Conservation (phyloP, 2,888 invertebrate genomes). For the Pteria penguin region DNA sequence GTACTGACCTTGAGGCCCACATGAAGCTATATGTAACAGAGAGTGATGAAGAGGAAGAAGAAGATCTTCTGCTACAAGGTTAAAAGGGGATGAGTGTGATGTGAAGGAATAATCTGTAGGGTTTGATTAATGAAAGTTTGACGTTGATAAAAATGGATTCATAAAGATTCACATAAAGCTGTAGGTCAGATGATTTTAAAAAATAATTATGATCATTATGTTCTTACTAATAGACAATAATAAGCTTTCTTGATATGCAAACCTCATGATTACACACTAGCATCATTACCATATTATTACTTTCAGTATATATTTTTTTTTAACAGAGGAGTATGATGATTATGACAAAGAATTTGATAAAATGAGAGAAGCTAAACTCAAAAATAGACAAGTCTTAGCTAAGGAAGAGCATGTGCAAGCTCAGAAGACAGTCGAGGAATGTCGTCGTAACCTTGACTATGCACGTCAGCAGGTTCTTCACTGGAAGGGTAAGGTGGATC, state of each 20-base stretch:
- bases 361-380: constrained; percentile 78
- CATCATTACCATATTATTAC: too few species aligned
- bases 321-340: constrained; percentile 78
- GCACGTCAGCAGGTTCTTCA: constrained; percentile 73
- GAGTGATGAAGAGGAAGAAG: constrained; percentile 75
- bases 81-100: constrained; percentile 5
- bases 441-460: constrained; percentile 72
- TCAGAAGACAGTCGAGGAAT: constrained; percentile 71
- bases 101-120: too few species aligned
- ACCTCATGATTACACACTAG: too few species aligned
- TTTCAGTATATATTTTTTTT: too few species aligned
- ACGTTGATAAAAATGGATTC: too few species aligned
- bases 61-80: constrained; percentile 77
- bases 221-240: too few species aligned
- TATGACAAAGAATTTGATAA: constrained; percentile 80
- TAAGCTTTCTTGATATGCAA: too few species aligned
- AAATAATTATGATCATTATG: too few species aligned
- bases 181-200: too few species aligned
- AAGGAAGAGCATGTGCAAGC: constrained; percentile 75
- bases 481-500: constrained; percentile 73
- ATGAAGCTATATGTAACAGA: constrained; percentile 77
- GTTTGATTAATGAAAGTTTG: too few species aligned
- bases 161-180: too few species aligned
- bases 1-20: constrained; percentile 78
- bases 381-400: constrained; percentile 76